Evolutionary conservation across 1,140 invertebrate species (phyloP), one percentile per base, ranked within the genome.

Genomic region (Conus ventricosus): DNA sequence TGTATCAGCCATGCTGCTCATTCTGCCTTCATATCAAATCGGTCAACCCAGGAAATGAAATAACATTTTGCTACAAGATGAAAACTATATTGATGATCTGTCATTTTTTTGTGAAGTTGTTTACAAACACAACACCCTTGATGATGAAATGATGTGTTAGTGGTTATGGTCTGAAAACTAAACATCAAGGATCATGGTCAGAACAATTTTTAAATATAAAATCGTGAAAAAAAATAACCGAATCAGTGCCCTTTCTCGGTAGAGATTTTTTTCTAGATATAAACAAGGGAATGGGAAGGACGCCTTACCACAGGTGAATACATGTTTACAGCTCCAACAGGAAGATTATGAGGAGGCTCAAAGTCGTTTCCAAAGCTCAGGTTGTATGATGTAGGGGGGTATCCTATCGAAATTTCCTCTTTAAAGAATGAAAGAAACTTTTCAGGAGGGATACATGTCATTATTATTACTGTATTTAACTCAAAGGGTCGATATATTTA

Each of bases 321-420:
- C 55, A 91, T 78, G 88, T 85, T 75, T 87, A 57, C 15, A 75
- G 75, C 53, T 90, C 27, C 87, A 82, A 87, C 83, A 67, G 53
- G 82, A 89, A 13, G 39, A 67, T 81, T 89, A 51, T 67, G 88
- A 87, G n/a, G 90, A 88, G 5, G 13, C 75, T 10, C 81, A 87
- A 54, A 84, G 91, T 20, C 71, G 89, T 75, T n/a, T 88, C 89
- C 20, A 88, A 75, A 63, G 85, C 84, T 10, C 88, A 90, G 25
- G 71, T 60, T 82, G 51, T 90, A 39, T 23, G 86, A 91, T 71
- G 54, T n/a, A 92, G 54, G 89, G 87, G 39, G 78, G 90, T 83
- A 90, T 90, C 85, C 87, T 89, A 13, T 75, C 91, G 25, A 89
- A 82, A 71, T n/a, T 91, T 88, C 76, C 90, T 90, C 83, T 83